These are phyloP conservation scores for Nebria brevicollis DNA, from an alignment of 2,888 invertebrate genomes.

Conservation along the genomic window DNA sequence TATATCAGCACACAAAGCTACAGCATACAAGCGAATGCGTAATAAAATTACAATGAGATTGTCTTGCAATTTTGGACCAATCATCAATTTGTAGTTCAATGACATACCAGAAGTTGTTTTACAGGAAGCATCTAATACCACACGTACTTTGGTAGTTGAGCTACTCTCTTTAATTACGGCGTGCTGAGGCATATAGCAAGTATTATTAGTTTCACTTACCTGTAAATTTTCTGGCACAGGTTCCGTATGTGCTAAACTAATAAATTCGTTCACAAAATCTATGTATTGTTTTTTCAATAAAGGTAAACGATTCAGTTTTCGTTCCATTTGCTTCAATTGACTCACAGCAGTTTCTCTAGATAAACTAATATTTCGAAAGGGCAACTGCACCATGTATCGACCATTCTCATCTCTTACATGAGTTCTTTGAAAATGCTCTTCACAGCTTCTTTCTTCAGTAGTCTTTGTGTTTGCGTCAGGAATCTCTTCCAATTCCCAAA, in stretches of 20 bases:
- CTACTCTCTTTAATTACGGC: conserved; percentile 48
- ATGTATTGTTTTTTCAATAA: too few relatives aligned
- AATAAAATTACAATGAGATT: conserved; percentile 51
- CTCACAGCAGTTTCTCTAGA: not conserved
- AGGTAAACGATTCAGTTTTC: not conserved
- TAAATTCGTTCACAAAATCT: not conserved
- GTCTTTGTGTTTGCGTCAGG: too few relatives aligned
- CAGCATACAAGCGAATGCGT: conserved; percentile 49
- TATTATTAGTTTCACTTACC: not conserved
- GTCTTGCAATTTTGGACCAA: conserved; percentile 52
- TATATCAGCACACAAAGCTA: conserved; percentile 53
- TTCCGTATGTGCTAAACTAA: not conserved
- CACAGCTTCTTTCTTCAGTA: too few relatives aligned
- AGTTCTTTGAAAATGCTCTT: not conserved
- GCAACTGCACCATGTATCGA: too few relatives aligned
- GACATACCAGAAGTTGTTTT: conserved; percentile 44
- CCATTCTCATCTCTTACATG: not conserved
- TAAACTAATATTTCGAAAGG: not conserved
- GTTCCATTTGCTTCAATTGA: not conserved
- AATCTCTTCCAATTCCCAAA: too few relatives aligned
- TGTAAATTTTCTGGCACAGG: not conserved
- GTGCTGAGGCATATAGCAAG: conserved; percentile 49
- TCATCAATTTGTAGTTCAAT: conserved; percentile 51
- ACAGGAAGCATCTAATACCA: conserved; percentile 50
- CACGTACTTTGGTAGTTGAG: conserved; percentile 49